Evolutionary conservation across 2,888 invertebrate genomes (phyloP).

Genomic region (Drosophila kanekoi): DNA sequence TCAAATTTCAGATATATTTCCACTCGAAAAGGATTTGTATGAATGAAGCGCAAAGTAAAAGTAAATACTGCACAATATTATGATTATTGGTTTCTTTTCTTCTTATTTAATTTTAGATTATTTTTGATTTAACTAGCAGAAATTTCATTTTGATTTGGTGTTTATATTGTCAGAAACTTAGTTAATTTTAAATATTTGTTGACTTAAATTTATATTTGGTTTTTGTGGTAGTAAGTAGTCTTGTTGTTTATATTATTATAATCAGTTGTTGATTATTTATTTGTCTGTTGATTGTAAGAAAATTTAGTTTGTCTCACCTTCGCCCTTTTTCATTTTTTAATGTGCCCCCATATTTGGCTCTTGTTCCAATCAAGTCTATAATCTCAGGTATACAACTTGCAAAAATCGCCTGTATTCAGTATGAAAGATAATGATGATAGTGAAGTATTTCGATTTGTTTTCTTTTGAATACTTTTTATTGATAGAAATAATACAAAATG

Average conservation of each 20-base stretch:
- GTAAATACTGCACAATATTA: constrained; percentile 55
- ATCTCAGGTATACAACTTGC: constrained; percentile 99
- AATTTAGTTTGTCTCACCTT: constrained; percentile 92
- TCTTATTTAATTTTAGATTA: constrained; percentile 5
- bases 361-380: constrained; percentile 99
- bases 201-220: constrained; percentile 68
- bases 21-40: constrained; percentile 59
- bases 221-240: constrained; percentile 66
- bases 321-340: constrained; percentile 99
- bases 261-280: constrained; percentile 67
- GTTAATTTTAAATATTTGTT: constrained; percentile 59
- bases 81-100: constrained; percentile 14
- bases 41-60: constrained; percentile 79
- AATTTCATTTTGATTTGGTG: constrained; percentile 85
- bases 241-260: constrained; percentile 54
- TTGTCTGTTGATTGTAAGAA: constrained; percentile 73
- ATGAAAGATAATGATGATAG: constrained; percentile 83
- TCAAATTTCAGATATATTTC: constrained; percentile 80
- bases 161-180: constrained; percentile 76
- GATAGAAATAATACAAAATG: constrained; percentile 57
- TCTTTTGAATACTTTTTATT: constrained; percentile 58
- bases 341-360: constrained; percentile 99
- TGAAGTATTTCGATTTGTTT: constrained; percentile 78
- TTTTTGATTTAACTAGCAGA: constrained; percentile 51
- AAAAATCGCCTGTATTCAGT: constrained; percentile 96